These are phyloP conservation scores for Xanthorhoe spadicearia DNA, from an alignment of 2,888 invertebrate species.

Conservation along the genomic window DNA sequence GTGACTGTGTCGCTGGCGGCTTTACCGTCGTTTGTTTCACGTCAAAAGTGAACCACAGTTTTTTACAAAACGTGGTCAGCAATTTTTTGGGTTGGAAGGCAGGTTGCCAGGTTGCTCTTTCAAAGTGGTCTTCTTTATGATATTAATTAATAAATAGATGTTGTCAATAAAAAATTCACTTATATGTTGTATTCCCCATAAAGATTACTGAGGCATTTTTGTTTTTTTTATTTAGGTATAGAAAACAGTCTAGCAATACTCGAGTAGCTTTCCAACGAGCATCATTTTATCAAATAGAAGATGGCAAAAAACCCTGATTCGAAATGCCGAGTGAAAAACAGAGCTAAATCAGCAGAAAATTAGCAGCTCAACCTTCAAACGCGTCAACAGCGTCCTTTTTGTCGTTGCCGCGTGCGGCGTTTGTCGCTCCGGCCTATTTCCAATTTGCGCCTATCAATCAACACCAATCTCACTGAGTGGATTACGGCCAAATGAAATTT, in stretches of 20 bases:
- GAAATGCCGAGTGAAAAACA: not conserved
- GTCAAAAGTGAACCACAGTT: slow-evolving; percentile 27
- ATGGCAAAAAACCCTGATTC: not conserved
- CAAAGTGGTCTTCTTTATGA: too few relatives aligned
- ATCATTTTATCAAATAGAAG: too few relatives aligned
- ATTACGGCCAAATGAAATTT: slow-evolving; percentile 89
- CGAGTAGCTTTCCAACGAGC: too few relatives aligned
- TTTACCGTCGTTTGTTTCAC: slow-evolving; percentile 47
- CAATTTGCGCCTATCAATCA: slow-evolving; percentile 90
- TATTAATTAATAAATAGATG: too few relatives aligned
- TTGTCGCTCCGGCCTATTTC: slow-evolving; percentile 79
- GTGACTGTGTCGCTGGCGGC: slow-evolving; percentile 47
- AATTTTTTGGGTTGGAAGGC: slow-evolving; percentile 11
- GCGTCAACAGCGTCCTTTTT: slow-evolving; percentile 26
- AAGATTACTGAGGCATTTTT: too few relatives aligned
- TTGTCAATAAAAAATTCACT: too few relatives aligned
- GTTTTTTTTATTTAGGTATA: too few relatives aligned
- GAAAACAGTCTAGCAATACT: too few relatives aligned
- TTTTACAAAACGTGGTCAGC: slow-evolving; percentile 6
- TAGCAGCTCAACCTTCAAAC: slow-evolving; percentile 27
- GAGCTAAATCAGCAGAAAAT: slow-evolving; percentile 21
- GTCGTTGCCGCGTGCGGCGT: slow-evolving; percentile 48
- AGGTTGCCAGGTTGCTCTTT: too few relatives aligned
- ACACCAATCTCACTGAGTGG: slow-evolving; percentile 88
- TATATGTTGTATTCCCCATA: too few relatives aligned